Evolutionary conservation across 2,113 vertebrate species (phyloP), one percentile per base, ranked within the genome.

Genomic region (Oryzias celebensis): DNA sequence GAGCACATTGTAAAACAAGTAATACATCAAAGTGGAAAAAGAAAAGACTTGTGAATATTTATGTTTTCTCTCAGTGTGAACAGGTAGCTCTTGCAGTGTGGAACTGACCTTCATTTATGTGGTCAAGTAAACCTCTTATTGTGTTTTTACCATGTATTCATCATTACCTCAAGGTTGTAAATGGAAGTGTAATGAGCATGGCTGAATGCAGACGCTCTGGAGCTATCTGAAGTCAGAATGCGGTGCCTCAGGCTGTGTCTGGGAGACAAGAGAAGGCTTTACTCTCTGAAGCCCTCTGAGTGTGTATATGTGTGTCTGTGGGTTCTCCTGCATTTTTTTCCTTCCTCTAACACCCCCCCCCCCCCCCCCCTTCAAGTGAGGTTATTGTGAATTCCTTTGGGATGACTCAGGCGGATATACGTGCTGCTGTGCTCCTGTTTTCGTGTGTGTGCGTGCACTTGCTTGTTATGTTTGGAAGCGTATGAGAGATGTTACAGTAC

Each of bases 371-470:
- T 36, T 36, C 36, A 36, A 41, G 77, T 73, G 77, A 86, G 79
- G 75, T 84, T 71, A 75, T 68, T 76, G 64, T 56, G 70, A 88
- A 90, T 88, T 46, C 86, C 85, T 86, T 45, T 68, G 84, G 81
- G 84, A 84, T 88, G 85, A 90, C 59, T 82, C 66, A 82, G 61
- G 63, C 62, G n/a, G 62, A 48, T 71, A 58, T 82, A 66, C 51
- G 49, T 62, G 55, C 49, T 71, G 46, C 68, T 44, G 36, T 52
- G 55, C 71, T 58, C 57, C 58, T 58, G 65, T 82, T 64, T 62
- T 42, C 52, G 54, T 58, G 41, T 24, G 46, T 52, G 26, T 65
- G 56, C 15, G 52, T 67, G 54, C 0, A 44, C 36, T 57, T 75
- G 52, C 31, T 52, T 72, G 26, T 66, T 80, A 22, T 61, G 24